Evolutionary conservation across 2,797 vertebrate genomes (phyloP), one percentile per base, ranked within the genome.

Genomic region (Cuniculus paca): DNA sequence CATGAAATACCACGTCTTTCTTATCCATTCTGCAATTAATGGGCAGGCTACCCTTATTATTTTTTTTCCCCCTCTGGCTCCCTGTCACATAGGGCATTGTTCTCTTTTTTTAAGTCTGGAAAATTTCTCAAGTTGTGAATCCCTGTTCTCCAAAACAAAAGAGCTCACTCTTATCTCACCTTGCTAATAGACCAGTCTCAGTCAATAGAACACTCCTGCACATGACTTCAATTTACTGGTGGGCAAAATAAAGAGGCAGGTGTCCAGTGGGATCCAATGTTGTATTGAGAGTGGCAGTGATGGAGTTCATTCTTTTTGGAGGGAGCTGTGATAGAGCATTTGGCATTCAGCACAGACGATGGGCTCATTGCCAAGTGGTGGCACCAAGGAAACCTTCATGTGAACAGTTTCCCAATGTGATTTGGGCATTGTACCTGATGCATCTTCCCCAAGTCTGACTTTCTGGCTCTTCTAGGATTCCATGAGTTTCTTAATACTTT

Each of bases 101-200:
- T 48, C 36, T 20, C 42, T 58, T 68, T 82, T 88, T 50, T 70
- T 70, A 81, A 36, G 42, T 52, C 39, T 68, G 42, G 50, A 87
- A 84, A 78, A 13, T 22, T 74, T 83, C 80, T 36, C 63, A 80
- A 22, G 39, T 6, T 31, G 39, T 88, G n/a, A 79, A 84, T 88
- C 84, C 72, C n/a, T 95, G 50, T 34, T 74, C 36, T 84, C 54
- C 58, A 82, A n/a, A 88, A 56, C 77, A 58, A 72, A 88, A 79
- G 10, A 60, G 60, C 2, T 74, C 39, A 12, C 45, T 61, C 16
- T 31, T 50, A 68, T 88, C n/a, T 70, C 52, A 78, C 6, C 52
- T 79, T 91, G 54, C 31, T 63, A 87, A 48, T 11, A 61, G 24
- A 78, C 42, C n/a, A 52, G 61, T 31, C 42, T 80, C 13, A 85